Evolutionary conservation across 2,797 vertebrate species (phyloP), one percentile per base, ranked within the genome.

Genomic region (Myripristis jacobus): DNA sequence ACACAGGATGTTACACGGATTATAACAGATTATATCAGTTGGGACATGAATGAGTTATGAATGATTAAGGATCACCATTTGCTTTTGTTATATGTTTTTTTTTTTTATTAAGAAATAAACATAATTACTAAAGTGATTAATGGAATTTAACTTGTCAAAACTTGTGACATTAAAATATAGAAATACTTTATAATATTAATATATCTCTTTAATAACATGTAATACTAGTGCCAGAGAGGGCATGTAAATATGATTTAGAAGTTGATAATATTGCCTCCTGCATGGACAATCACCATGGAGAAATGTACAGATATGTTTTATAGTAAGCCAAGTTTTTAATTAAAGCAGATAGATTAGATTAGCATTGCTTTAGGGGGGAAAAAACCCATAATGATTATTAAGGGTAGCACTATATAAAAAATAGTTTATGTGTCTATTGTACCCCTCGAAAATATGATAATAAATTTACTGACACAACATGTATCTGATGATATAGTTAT

Each of bases 381-480:
- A 70, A n/a, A 77, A 63, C 10, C 18, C 48, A 50, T 50, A n/a
- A 47, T 47, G n/a, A 47, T 47, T 4, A 48, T 18, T n/a, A 8
- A 19, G 18, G 19, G 12, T 10, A 54, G 55, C 48, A 75, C 48
- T 60, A 7, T 41, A 52, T 29, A 6, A 29, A 6, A 3, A 6
- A 24, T 15, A 64, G 58, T 75, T 48, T 54, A 38, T 48, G 6
- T 47, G 31, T 52, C 16, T 27, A 27, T 2, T 51, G 22, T 21
- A 54, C 69, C 57, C 36, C 55, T 48, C 73, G 64, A 61, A 80
- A 65, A 79, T 73, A 71, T 66, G 61, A 53, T 13, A 66, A 53
- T 50, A 3, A 3, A 76, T 64, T 76, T 70, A 74, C 81, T 82
- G 54, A 56, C 50, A 59, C 43, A 69, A 73, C 75, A 51, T 29